phyloP scores from a whole-genome alignment of 2,888 invertebrate genomes.

The Oscheius sp. region DNA sequence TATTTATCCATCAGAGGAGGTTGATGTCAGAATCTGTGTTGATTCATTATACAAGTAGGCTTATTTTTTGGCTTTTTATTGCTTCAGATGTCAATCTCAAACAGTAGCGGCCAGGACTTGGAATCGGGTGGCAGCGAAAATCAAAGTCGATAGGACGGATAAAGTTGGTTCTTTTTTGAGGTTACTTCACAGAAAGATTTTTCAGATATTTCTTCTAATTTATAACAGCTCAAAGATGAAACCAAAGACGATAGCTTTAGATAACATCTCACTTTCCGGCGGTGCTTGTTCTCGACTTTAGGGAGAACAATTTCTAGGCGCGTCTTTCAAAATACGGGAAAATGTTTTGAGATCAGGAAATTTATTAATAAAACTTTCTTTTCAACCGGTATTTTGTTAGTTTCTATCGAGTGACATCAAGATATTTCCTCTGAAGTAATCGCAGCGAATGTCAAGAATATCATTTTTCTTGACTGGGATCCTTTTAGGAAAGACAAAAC shows the following conservation, averaged over 20 bases:
- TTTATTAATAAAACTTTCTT: not conserved
- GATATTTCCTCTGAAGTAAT: not conserved
- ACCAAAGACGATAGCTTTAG: conserved; percentile 53
- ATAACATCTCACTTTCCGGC: conserved; percentile 44
- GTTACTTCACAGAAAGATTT: not conserved
- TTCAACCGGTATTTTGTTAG: not conserved
- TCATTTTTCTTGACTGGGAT: not conserved
- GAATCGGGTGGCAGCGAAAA: conserved; percentile 57
- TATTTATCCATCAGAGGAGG: conserved; percentile 51
- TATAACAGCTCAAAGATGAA: conserved; percentile 41
- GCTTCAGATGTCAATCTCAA: conserved; percentile 43
- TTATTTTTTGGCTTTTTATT: not conserved
- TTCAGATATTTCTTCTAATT: conserved; percentile 56
- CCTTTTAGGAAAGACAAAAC: conserved; percentile 22
- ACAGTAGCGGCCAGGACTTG: conserved; percentile 45
- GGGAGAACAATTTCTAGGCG: not conserved
- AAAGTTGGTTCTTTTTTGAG: conserved; percentile 36
- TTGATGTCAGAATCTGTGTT: conserved; percentile 57
- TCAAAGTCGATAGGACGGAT: conserved; percentile 50
- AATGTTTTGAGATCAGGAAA: conserved; percentile 17
- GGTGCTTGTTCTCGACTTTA: not conserved
- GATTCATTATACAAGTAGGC: conserved; percentile 45
- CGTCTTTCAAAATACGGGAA: conserved; percentile 15
- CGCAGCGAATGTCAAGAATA: not conserved
- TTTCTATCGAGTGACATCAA: not conserved